Percentiles rank a stretch among this genome's conserved stretches.
Conservation (phyloP, 2,113 vertebrate species). For the Anthoscopus minutus region DNA sequence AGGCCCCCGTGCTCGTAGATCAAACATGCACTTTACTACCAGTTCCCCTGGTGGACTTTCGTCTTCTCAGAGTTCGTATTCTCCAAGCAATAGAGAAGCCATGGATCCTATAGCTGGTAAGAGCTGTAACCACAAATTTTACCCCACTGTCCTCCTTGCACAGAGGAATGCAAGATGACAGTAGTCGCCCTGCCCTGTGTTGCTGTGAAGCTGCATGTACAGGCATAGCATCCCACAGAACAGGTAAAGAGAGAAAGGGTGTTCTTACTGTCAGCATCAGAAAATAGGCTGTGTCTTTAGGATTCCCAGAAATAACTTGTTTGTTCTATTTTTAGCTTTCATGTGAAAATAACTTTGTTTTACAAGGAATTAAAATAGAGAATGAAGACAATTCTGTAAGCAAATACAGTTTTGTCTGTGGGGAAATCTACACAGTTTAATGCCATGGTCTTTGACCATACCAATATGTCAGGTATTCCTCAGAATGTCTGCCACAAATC, state of each 20-base stretch:
- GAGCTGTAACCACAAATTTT: background rate
- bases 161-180: background rate
- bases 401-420: background rate
- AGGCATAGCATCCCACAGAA: background rate
- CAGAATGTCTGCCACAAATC: background rate
- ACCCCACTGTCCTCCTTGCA: background rate
- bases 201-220: background rate
- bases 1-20: conserved; percentile 92
- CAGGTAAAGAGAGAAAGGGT: rapidly evolving
- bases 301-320: background rate
- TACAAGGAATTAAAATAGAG: background rate
- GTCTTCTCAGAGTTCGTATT: conserved; percentile 97
- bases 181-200: background rate
- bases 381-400: background rate
- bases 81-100: conserved; percentile 98
- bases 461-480: background rate
- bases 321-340: background rate
- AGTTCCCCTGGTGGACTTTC: conserved; percentile 93
- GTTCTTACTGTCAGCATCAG: background rate
- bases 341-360: background rate
- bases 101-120: conserved; percentile 99
- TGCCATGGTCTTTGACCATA: background rate
- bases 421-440: background rate
- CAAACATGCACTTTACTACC: conserved; percentile 99
- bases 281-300: background rate